Evolutionary conservation across 2,113 vertebrate genomes (phyloP).

Genomic region (Corythaeola cristata): DNA sequence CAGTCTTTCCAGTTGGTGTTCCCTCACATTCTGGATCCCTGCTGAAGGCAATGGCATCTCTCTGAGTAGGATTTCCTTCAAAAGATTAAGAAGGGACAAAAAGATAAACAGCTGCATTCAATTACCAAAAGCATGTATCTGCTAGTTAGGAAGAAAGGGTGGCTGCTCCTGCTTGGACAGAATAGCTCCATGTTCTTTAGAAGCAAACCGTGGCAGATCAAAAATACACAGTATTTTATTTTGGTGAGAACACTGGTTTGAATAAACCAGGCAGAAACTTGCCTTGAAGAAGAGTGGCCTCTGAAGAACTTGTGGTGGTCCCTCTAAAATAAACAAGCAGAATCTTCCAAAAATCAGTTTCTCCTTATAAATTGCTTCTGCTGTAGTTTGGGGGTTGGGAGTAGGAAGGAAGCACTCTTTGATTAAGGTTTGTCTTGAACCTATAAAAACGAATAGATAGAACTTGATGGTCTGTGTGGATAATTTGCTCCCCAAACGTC

Average conservation of each 20-base stretch:
- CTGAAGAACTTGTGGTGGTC: background rate
- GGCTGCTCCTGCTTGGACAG: background rate
- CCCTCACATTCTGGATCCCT: background rate
- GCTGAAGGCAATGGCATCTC: background rate
- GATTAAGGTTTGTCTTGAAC: background rate
- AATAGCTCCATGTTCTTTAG: background rate
- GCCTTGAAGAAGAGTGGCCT: background rate
- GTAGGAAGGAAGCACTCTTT: background rate
- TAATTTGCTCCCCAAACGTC: background rate
- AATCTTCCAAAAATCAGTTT: background rate
- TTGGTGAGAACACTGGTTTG: background rate
- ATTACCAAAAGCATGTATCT: slow-evolving; percentile 3
- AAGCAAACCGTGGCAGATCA: background rate
- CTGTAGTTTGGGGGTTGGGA: background rate
- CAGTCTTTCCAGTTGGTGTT: rapidly evolving
- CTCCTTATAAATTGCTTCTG: background rate
- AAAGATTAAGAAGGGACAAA: background rate
- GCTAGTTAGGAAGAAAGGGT: background rate
- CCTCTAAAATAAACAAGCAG: background rate
- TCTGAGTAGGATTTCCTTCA: background rate
- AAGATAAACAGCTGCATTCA: slow-evolving; percentile 13
- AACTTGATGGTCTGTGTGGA: background rate
- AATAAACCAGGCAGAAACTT: background rate
- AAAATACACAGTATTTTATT: background rate
- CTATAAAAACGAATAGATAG: background rate